phyloP scores from a whole-genome alignment of 2,797 vertebrate species.

The Odontamblyopus lacepedii region DNA sequence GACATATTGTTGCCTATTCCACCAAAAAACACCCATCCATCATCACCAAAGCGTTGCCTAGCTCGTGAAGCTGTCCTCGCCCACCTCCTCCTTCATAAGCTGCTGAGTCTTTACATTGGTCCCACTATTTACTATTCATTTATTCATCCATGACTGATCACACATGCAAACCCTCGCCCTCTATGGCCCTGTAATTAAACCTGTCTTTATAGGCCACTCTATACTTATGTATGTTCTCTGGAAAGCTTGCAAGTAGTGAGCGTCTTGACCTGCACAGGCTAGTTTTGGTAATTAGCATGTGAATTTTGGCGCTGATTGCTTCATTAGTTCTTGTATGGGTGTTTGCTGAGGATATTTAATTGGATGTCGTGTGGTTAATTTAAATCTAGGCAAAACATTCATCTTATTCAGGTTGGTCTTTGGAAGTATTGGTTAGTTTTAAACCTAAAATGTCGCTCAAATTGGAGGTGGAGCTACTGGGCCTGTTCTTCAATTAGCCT shows the following conservation, averaged over 20 bases:
- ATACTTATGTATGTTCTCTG: conserved; percentile 14
- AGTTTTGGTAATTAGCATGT: conserved; percentile 64
- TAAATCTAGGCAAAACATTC: background rate
- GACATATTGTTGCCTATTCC: conserved; percentile 23
- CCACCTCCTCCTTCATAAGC: conserved; percentile 44
- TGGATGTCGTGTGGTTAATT: conserved; percentile 54
- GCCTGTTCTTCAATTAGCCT: no score
- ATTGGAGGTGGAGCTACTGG: no score
- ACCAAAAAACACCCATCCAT: conserved; percentile 24
- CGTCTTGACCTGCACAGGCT: conserved; percentile 29
- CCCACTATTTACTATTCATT: conserved; percentile 68
- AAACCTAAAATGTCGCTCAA: no score
- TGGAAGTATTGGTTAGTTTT: background rate
- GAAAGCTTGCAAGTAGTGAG: conserved; percentile 28
- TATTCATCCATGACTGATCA: conserved; percentile 65
- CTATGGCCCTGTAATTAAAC: conserved; percentile 68
- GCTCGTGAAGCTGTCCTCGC: conserved; percentile 1
- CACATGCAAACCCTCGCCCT: conserved; percentile 38
- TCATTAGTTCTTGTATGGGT: conserved; percentile 70
- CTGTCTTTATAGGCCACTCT: conserved; percentile 52
- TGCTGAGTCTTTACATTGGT: conserved; percentile 36
- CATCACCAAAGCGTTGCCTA: conserved; percentile 7
- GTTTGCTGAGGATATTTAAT: conserved; percentile 55
- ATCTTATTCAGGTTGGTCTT: background rate
- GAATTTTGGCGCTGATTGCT: conserved; percentile 73